A percentile compares a stretch with the other conserved stretches of the same genome.
Conservation (phyloP, 2,797 vertebrate genomes). For the Accipiter fasciatus region DNA sequence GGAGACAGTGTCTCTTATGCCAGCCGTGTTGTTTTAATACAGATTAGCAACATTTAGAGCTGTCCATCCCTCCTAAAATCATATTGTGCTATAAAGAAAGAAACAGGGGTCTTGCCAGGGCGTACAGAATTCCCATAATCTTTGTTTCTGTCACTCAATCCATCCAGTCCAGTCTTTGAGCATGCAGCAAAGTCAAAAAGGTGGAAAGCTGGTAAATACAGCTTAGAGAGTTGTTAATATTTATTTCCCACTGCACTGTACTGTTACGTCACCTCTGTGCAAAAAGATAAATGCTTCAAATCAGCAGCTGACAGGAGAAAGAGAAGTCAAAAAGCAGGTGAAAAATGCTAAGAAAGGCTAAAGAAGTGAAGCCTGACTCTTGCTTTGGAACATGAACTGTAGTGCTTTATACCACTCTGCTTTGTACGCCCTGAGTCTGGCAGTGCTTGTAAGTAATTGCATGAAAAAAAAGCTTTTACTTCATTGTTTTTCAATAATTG, state of each 20-base stretch:
- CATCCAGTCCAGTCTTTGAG: not conserved
- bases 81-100: not conserved
- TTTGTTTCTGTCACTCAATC: not conserved
- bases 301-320: not conserved
- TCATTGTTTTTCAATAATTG: not conserved
- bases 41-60: not conserved
- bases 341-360: not conserved
- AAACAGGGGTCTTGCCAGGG: not conserved
- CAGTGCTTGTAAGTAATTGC: constrained; percentile 56
- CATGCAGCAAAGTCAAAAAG: not conserved
- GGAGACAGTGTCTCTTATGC: not conserved
- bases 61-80: not conserved
- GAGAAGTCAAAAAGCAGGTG: not conserved
- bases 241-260: not conserved
- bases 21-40: not conserved
- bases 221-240: constrained; percentile 21
- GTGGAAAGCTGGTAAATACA: not conserved
- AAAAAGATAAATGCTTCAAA: constrained; percentile 34
- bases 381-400: constrained; percentile 2
- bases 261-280: not conserved
- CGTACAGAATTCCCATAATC: not conserved
- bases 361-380: not conserved
- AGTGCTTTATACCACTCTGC: not conserved
- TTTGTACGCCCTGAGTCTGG: constrained; percentile 8
- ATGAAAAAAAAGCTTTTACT: not conserved